These are phyloP conservation scores for Coecobrya sp. DNA, from an alignment of 2,888 invertebrate genomes.

Conservation along the genomic window DNA sequence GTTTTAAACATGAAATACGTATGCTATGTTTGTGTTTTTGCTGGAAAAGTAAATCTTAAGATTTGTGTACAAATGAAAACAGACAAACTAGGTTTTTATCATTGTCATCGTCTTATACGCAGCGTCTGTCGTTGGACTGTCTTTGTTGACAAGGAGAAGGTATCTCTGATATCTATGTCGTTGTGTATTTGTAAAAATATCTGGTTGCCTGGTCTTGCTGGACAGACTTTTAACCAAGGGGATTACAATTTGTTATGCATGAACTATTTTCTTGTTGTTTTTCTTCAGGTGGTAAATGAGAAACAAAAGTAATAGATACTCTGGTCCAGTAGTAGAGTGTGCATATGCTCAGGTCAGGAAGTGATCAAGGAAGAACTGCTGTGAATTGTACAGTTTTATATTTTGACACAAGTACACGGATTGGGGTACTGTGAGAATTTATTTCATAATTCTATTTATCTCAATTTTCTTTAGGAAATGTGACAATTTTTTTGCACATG, in stretches of 20 bases:
- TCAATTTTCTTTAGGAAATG: too few relatives aligned
- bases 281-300: too few relatives aligned
- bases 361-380: too few relatives aligned
- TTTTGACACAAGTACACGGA: too few relatives aligned
- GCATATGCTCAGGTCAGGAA: too few relatives aligned
- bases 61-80: slow-evolving; percentile 39
- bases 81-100: slow-evolving; percentile 51
- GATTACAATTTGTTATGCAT: slow-evolving; percentile 68
- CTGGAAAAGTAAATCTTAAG: slow-evolving; percentile 11
- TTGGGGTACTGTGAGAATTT: too few relatives aligned
- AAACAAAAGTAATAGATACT: too few relatives aligned
- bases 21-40: not conserved
- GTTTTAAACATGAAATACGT: not conserved
- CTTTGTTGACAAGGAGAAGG: not conserved
- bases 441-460: too few relatives aligned
- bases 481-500: too few relatives aligned
- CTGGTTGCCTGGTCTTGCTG: not conserved
- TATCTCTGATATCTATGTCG: not conserved
- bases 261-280: too few relatives aligned
- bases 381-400: too few relatives aligned
- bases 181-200: not conserved
- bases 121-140: slow-evolving; percentile 14
- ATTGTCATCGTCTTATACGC: slow-evolving; percentile 12
- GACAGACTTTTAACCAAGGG: not conserved
- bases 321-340: too few relatives aligned